A percentile compares a stretch with the other conserved stretches of the same genome.
These are phyloP conservation scores for Argynnis bischoffii DNA, from an alignment of 2,888 invertebrate genomes.

Conservation along the genomic window DNA sequence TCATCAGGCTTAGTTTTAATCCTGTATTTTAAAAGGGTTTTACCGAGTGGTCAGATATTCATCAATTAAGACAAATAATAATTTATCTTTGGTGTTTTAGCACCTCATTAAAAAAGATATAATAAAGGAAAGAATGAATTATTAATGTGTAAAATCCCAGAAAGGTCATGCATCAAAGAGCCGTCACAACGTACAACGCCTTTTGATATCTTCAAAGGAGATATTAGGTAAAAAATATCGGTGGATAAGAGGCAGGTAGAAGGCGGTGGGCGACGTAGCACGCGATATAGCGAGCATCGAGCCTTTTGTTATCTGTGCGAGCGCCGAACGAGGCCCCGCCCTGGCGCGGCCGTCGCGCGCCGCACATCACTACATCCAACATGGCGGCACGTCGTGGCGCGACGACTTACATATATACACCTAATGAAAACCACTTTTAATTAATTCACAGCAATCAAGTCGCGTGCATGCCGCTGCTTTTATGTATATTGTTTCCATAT, in stretches of 20 bases:
- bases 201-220: constrained; percentile 38
- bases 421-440: constrained; percentile 79
- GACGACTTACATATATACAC: constrained; percentile 63
- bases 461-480: constrained; percentile 68
- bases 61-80: constrained; percentile 30
- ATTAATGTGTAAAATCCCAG: constrained; percentile 41
- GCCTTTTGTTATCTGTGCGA: constrained; percentile 69
- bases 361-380: constrained; percentile 41
- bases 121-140: constrained; percentile 40
- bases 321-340: constrained; percentile 52
- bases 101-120: constrained; percentile 43
- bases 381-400: constrained; percentile 47
- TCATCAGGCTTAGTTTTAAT: background rate
- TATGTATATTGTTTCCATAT: constrained; percentile 80
- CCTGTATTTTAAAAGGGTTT: background rate
- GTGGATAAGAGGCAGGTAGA: constrained; percentile 43
- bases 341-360: constrained; percentile 47
- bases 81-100: constrained; percentile 40
- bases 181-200: constrained; percentile 40
- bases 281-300: constrained; percentile 44
- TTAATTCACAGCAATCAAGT: constrained; percentile 80
- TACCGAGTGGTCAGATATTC: constrained; percentile 8
- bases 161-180: constrained; percentile 42
- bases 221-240: constrained; percentile 41
- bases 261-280: constrained; percentile 38